Evolutionary conservation across 2,888 invertebrate species (phyloP).

Genomic region (Eulithis testata): DNA sequence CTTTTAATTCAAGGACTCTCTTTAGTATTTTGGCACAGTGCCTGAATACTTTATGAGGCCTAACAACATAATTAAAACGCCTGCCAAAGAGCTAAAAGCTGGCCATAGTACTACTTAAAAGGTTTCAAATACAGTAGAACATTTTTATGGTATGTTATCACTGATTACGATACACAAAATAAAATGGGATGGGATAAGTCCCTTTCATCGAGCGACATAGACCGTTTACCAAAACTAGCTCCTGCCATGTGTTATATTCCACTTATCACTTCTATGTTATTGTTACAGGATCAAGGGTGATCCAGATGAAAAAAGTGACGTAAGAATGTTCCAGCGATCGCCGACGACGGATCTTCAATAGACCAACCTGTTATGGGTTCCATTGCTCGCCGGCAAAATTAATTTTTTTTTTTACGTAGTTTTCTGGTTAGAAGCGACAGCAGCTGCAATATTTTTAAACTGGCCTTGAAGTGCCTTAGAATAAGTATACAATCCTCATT

Average conservation of each 20-base stretch:
- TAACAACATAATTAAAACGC: conserved; percentile 35
- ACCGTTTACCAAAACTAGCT: no score
- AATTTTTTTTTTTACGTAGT: neutral
- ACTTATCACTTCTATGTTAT: conserved; percentile 2
- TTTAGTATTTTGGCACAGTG: conserved; percentile 23
- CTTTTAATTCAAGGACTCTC: conserved; percentile 29
- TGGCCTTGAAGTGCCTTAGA: neutral
- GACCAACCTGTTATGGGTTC: conserved; percentile 34
- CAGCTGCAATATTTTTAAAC: conserved; percentile 45
- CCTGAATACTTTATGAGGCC: conserved; percentile 35
- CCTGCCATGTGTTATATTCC: no score
- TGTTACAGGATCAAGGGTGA: conserved; percentile 27
- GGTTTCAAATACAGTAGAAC: neutral
- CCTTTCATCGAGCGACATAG: no score
- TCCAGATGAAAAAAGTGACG: conserved; percentile 25
- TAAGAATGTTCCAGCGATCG: conserved; percentile 27
- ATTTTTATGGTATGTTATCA: neutral
- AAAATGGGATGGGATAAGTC: no score
- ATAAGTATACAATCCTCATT: neutral
- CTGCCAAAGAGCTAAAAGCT: conserved; percentile 31
- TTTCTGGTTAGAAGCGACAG: conserved; percentile 45
- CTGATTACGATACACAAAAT: no score
- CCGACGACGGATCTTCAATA: conserved; percentile 50
- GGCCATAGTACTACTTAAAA: conserved; percentile 12
- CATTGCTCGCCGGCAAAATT: conserved; percentile 1